Evolutionary conservation across 2,888 invertebrate species (phyloP).

Genomic region (Hyposoter dolosus): DNA sequence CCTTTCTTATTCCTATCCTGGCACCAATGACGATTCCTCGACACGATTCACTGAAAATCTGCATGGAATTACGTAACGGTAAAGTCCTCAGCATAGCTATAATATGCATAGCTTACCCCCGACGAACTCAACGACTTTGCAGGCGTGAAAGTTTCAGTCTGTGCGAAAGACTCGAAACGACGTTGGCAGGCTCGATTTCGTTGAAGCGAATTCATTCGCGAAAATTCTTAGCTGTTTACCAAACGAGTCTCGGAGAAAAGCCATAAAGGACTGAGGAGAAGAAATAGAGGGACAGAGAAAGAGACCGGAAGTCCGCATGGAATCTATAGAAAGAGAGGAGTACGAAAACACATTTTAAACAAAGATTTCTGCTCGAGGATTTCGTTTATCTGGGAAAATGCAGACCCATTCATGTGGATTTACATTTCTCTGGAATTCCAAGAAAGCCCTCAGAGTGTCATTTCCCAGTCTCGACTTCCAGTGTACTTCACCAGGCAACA

Average conservation of each 20-base stretch:
- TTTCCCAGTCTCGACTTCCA: constrained; percentile 2
- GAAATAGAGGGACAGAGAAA: neutral
- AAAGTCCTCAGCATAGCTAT: constrained; percentile 22
- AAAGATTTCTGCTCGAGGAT: constrained; percentile 32
- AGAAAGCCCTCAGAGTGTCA: constrained; percentile 32
- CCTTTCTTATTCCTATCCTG: constrained; percentile 17
- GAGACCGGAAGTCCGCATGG: neutral
- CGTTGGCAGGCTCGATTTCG: constrained; percentile 32
- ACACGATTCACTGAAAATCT: constrained; percentile 51
- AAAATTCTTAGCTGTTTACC: constrained; percentile 44
- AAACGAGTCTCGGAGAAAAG: constrained; percentile 16
- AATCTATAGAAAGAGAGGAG: constrained; percentile 1
- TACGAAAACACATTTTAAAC: constrained; percentile 32
- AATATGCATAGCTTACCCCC: constrained; percentile 37
- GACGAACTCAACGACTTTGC: constrained; percentile 38
- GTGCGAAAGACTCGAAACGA: constrained; percentile 24
- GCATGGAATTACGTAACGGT: constrained; percentile 61
- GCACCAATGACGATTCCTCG: constrained; percentile 27
- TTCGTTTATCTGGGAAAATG: constrained; percentile 34
- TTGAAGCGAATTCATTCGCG: constrained; percentile 38
- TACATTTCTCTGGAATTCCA: neutral
- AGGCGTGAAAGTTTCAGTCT: constrained; percentile 32
- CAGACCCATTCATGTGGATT: constrained; percentile 27
- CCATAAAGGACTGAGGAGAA: neutral
- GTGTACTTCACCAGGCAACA: neutral